A percentile compares a stretch with the other conserved stretches of the same genome.
Evolutionary conservation across 2,888 invertebrate genomes (phyloP).

Genomic region (Adineta ricciae): DNA sequence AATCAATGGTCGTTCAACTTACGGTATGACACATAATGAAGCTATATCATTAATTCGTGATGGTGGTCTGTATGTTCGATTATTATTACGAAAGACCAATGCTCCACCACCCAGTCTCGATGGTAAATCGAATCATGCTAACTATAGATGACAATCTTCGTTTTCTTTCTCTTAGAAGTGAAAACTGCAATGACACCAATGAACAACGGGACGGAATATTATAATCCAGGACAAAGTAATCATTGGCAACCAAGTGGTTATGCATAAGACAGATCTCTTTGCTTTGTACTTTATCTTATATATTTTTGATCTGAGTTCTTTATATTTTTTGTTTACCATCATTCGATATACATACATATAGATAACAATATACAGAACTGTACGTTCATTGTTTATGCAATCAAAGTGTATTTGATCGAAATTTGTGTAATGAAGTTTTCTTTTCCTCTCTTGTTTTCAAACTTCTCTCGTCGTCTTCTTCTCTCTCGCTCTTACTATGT

Average conservation of each 20-base stretch:
- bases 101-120: slow-evolving; percentile 39
- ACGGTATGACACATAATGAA: slow-evolving; percentile 64
- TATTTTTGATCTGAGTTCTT: not conserved
- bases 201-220: not conserved
- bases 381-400: not conserved
- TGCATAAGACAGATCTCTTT: not conserved
- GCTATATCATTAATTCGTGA: slow-evolving; percentile 64
- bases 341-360: not conserved
- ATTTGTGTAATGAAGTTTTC: not conserved
- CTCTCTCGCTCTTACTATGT: not conserved
- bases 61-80: slow-evolving; percentile 57
- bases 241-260: slow-evolving; percentile 13
- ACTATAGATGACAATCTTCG: not conserved
- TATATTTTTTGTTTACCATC: not conserved
- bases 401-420: not conserved
- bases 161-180: not conserved
- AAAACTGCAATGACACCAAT: slow-evolving; percentile 7
- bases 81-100: slow-evolving; percentile 50
- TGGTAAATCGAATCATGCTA: not conserved
- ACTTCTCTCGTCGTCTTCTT: not conserved
- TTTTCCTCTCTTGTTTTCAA: not conserved
- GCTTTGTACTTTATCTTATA: not conserved
- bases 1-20: slow-evolving; percentile 62
- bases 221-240: not conserved
- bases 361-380: not conserved